phyloP scores from a whole-genome alignment of 2,113 vertebrate species.

The Limanda limanda region DNA sequence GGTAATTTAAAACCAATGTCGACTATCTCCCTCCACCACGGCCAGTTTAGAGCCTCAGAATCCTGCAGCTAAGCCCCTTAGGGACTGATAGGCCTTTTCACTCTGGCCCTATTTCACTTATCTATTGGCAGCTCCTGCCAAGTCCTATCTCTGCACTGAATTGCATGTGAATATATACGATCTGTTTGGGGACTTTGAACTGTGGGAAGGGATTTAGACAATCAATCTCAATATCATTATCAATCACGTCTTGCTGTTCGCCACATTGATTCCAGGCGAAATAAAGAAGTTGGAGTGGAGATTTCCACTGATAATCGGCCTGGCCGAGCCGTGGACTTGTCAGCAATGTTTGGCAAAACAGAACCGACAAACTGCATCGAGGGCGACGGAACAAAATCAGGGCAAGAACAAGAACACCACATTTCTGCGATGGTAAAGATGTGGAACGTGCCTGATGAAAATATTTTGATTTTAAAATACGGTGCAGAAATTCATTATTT shows the following conservation, averaged over 20 bases:
- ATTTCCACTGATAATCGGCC: slow-evolving; percentile 90
- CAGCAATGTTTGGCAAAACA: slow-evolving; percentile 72
- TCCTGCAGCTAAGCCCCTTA: slow-evolving; percentile 81
- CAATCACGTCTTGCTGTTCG: slow-evolving; percentile 85
- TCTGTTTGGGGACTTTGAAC: slow-evolving; percentile 87
- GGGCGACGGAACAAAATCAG: slow-evolving; percentile 21
- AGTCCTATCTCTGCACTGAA: slow-evolving; percentile 79
- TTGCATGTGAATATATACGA: slow-evolving; percentile 83
- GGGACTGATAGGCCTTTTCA: slow-evolving; percentile 84
- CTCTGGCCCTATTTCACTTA: slow-evolving; percentile 85
- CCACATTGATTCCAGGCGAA: slow-evolving; percentile 86
- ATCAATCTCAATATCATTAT: slow-evolving; percentile 92
- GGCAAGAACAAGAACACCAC: slow-evolving; percentile 8
- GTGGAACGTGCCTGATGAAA: slow-evolving; percentile 1
- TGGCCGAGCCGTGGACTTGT: slow-evolving; percentile 84
- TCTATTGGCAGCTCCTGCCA: slow-evolving; percentile 84
- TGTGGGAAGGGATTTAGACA: slow-evolving; percentile 87
- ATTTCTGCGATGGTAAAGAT: not conserved
- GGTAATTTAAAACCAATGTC: slow-evolving; percentile 85
- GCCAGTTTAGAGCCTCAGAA: slow-evolving; percentile 80
- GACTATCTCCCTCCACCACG: slow-evolving; percentile 75
- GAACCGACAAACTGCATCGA: slow-evolving; percentile 50
- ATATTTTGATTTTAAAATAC: slow-evolving; percentile 22
- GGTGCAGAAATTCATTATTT: slow-evolving; percentile 26
- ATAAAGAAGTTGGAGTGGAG: slow-evolving; percentile 86